These are phyloP conservation scores for Acanthopleura granulata DNA, from an alignment of 2,888 invertebrate genomes.

Conservation along the genomic window DNA sequence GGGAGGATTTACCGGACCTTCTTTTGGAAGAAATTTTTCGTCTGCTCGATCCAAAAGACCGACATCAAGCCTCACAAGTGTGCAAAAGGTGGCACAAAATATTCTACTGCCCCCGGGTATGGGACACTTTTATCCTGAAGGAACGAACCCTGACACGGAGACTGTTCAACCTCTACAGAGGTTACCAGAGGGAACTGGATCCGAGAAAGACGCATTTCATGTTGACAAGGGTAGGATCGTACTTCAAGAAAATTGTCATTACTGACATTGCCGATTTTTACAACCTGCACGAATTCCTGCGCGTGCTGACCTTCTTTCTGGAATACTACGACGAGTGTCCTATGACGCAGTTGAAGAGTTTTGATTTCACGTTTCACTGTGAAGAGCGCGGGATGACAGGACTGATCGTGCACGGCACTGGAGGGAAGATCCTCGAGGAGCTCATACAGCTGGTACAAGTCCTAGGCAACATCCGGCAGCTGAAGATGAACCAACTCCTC, in stretches of 20 bases:
- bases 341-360: constrained; percentile 53
- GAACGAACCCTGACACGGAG: constrained; percentile 82
- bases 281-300: constrained; percentile 87
- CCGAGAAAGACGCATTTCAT: constrained; percentile 81
- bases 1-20: constrained; percentile 80
- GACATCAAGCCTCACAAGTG: constrained; percentile 81
- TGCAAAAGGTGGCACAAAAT: constrained; percentile 69
- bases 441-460: constrained; percentile 76
- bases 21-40: constrained; percentile 81
- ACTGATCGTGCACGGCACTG: constrained; percentile 79
- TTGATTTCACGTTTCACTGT: constrained; percentile 81
- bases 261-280: constrained; percentile 83
- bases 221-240: constrained; percentile 77
- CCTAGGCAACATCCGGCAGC: constrained; percentile 75
- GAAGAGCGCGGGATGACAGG: constrained; percentile 54
- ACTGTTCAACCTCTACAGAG: constrained; percentile 84
- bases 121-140: constrained; percentile 80
- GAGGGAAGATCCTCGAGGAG: constrained; percentile 72
- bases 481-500: constrained; percentile 81
- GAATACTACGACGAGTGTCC: constrained; percentile 70
- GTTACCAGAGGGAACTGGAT: constrained; percentile 84
- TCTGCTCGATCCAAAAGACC: constrained; percentile 77
- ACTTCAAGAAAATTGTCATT: constrained; percentile 78
- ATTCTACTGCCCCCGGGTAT: constrained; percentile 81
- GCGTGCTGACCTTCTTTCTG: constrained; percentile 82